These are phyloP conservation scores for Ormyrus pomaceus DNA, from an alignment of 2,888 invertebrate species.

Conservation along the genomic window DNA sequence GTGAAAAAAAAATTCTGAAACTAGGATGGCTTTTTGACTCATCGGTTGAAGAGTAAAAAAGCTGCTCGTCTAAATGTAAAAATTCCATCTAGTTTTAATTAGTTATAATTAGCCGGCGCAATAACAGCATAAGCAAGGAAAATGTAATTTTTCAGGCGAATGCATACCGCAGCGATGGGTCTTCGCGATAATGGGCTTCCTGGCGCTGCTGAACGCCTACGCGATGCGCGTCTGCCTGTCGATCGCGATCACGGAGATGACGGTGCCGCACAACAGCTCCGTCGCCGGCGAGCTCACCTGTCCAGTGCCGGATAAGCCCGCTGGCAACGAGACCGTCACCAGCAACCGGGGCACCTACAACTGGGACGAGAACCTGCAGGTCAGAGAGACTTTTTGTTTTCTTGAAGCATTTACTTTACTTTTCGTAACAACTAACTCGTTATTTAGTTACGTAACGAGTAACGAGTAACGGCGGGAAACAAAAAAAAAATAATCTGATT, in stretches of 20 bases:
- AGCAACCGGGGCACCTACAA: constrained; percentile 26
- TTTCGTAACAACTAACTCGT: too few species aligned
- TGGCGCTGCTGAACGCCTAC: constrained; percentile 85
- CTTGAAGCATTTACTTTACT: too few species aligned
- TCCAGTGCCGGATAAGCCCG: not conserved
- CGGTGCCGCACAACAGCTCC: constrained; percentile 62
- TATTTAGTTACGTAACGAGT: too few species aligned
- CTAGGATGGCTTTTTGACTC: too few species aligned
- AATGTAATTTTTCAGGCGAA: constrained; percentile 34
- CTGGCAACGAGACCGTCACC: not conserved
- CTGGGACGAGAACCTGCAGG: constrained; percentile 48
- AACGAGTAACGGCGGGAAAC: too few species aligned
- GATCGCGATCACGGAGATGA: constrained; percentile 85
- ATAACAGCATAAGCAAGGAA: not conserved
- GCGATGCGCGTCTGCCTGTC: constrained; percentile 86
- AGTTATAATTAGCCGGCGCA: not conserved
- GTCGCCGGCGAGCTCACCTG: not conserved
- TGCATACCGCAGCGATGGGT: constrained; percentile 71
- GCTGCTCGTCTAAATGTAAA: too few species aligned
- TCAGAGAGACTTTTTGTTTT: not conserved
- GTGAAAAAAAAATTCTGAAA: not conserved
- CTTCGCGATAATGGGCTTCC: constrained; percentile 81
- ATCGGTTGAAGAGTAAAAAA: too few species aligned
- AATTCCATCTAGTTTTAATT: not conserved
- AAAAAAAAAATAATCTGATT: too few species aligned